Percentiles rank a stretch among this genome's conserved stretches.
Conservation (phyloP, 1,140 invertebrate genomes). For the Aphidius gifuensis region DNA sequence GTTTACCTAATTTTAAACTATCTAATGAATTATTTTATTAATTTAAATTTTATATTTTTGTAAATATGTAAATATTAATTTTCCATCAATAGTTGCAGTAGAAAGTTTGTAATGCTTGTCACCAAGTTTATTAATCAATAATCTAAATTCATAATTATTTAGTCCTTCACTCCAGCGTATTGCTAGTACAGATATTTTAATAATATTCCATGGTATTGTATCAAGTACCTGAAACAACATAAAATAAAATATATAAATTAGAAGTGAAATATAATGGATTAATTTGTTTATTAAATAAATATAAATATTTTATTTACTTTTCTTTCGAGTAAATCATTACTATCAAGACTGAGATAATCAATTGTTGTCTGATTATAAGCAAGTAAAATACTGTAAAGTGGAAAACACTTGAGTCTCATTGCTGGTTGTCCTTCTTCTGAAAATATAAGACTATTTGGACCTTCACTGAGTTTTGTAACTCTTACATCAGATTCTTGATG, state of each 20-base stretch:
- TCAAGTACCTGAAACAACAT: conserved; percentile 44
- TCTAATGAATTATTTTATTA: background rate
- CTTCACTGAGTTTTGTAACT: conserved; percentile 58
- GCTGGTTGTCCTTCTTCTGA: conserved; percentile 54
- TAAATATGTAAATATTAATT: conserved; percentile 48
- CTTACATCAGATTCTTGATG: conserved; percentile 63
- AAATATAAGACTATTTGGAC: conserved; percentile 53
- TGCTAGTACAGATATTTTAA: conserved; percentile 49
- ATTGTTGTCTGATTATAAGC: conserved; percentile 69
- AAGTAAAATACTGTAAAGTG: conserved; percentile 74
- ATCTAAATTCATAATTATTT: conserved; percentile 43
- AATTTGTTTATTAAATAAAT: background rate
- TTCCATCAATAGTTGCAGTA: conserved; percentile 38
- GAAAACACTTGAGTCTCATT: conserved; percentile 77
- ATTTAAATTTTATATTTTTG: conserved; percentile 44
- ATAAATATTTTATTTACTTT: conserved; percentile 26
- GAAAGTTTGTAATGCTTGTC: conserved; percentile 43
- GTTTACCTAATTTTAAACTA: background rate
- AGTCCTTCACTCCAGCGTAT: conserved; percentile 49
- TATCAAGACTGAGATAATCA: conserved; percentile 71
- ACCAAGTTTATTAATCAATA: conserved; percentile 44
- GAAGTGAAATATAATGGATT: background rate
- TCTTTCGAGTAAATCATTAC: conserved; percentile 45
- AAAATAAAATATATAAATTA: background rate
- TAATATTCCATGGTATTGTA: conserved; percentile 51